A percentile compares a stretch with the other conserved stretches of the same genome.
phyloP scores from a whole-genome alignment of 92 coral and sea anemone genomes.

The Plumapathes pennacea region DNA sequence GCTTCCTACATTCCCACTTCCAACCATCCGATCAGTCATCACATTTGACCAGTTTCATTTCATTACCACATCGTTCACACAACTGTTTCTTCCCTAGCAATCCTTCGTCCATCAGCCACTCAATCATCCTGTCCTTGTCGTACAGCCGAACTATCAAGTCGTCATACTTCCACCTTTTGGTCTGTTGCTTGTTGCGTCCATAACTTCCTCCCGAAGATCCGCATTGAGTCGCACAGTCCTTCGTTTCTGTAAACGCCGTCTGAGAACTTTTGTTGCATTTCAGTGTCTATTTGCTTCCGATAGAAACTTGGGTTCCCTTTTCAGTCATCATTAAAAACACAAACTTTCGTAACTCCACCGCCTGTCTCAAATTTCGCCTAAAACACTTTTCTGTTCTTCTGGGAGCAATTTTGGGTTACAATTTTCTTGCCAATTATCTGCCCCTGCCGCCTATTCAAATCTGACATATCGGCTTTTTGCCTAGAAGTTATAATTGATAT shows the following conservation, averaged over 20 bases:
- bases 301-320: constrained; percentile 19
- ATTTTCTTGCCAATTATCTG: too few relatives aligned
- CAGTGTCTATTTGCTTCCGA: constrained; percentile 18
- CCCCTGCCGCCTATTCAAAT: too few relatives aligned
- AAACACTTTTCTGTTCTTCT: too few relatives aligned
- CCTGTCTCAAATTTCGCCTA: too few relatives aligned
- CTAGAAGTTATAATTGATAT: too few relatives aligned
- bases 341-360: too few relatives aligned
- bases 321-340: too few relatives aligned
- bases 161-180: constrained; percentile 29
- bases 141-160: constrained; percentile 7
- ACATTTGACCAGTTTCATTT: constrained; percentile 31
- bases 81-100: constrained; percentile 26
- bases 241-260: constrained; percentile 7
- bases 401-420: too few relatives aligned
- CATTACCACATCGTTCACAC: constrained; percentile 21
- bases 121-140: constrained; percentile 27
- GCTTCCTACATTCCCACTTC: constrained; percentile 47
- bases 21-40: constrained; percentile 44
- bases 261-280: constrained; percentile 13
- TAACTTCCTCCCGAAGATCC: constrained; percentile 1
- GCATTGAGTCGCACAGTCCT: constrained; percentile 1
- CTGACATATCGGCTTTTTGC: too few relatives aligned
- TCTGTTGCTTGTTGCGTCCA: too few relatives aligned
- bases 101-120: constrained; percentile 46